A percentile compares a stretch with the other conserved stretches of the same genome.
Conservation (phyloP, 92 coral and sea anemone genomes). For the Palythoa heliodiscus region DNA sequence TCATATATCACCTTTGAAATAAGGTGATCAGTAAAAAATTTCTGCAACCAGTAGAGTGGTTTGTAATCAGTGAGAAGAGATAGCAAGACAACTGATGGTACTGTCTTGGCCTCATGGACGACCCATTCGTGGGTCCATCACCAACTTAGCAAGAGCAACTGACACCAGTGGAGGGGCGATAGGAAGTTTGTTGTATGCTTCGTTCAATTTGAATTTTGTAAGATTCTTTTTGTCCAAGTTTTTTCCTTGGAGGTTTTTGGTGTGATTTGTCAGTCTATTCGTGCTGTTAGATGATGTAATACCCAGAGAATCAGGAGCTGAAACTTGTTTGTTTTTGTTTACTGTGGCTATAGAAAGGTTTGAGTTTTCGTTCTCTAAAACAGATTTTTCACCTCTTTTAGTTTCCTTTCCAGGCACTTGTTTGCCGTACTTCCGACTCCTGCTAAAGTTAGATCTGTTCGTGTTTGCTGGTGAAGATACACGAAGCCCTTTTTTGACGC, state of each 20-base stretch:
- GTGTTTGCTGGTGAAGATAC: not conserved
- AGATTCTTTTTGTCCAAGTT: not conserved
- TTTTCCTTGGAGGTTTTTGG: not conserved
- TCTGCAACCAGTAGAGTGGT: too few species aligned
- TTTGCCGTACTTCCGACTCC: not conserved
- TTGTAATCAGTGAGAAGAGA: too few species aligned
- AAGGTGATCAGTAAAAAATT: too few species aligned
- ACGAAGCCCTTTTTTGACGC: not conserved
- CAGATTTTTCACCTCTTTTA: not conserved
- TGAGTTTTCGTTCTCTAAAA: not conserved
- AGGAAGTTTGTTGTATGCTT: slow-evolving; percentile 49
- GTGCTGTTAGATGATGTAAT: not conserved
- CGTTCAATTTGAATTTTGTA: not conserved
- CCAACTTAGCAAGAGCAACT: slow-evolving; percentile 42
- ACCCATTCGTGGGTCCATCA: slow-evolving; percentile 58
- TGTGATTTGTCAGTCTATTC: not conserved
- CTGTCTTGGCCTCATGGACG: slow-evolving; percentile 34
- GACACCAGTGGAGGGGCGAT: slow-evolving; percentile 54
- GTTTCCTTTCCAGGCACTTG: not conserved
- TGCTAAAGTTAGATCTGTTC: not conserved
- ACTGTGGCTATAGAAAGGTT: not conserved
- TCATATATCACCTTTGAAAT: too few species aligned
- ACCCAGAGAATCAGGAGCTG: not conserved
- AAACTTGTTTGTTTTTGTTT: not conserved
- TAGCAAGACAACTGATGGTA: too few species aligned